Base-by-base conservation (phyloP, 2,888 invertebrate species). In the Smittia aterrima region DNA sequence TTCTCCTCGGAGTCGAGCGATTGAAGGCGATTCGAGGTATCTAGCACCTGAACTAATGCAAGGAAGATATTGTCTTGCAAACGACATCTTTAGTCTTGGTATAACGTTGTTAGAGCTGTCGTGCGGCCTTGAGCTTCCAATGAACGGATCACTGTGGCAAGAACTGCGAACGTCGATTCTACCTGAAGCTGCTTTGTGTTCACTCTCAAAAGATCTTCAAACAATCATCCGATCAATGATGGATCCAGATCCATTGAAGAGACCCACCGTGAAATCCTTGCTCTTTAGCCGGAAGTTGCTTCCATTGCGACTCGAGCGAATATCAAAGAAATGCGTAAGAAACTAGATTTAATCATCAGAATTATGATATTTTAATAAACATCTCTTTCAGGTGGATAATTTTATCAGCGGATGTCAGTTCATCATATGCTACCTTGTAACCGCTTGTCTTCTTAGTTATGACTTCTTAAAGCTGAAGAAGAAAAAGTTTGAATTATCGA, bases 21-120 rank as follows among this genome's bases (percentile, higher is more conserved):
- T 86, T 6, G 91, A 92, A 82, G 92, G 92, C 0, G 92, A 92
- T 81, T 87, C 89, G 0, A 88, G 89, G 77, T 92, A 92, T 80
- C 83, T 92, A 77, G 91, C 92, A 0, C 86, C 88, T 25, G 92
- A 92, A 83, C 84, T 91, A 20, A 83, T 92, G 79, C 84, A 87
- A 76, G 87, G 87, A 18, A 82, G 84, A 47, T 89, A 90, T 79
- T 86, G 88, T 1, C 87, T 88, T 77, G 86, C 89, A 20, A 91
- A 90, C 22, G 92, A 93, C 81, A 87, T 92, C 62, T 91, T 90
- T 79, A 89, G 90, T 78, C 81, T 93, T 66, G 92, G 92, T 1
- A 87, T 92, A 77, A 87, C 89, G 2, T 85, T 91, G 76, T 80
- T 92, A 70, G 92, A 92, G 80, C 79, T 92, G 54, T 87, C 90